A percentile compares a stretch with the other conserved stretches of the same genome.
Conservation (phyloP, 2,113 vertebrate species). For the Cyanocitta stelleri region DNA sequence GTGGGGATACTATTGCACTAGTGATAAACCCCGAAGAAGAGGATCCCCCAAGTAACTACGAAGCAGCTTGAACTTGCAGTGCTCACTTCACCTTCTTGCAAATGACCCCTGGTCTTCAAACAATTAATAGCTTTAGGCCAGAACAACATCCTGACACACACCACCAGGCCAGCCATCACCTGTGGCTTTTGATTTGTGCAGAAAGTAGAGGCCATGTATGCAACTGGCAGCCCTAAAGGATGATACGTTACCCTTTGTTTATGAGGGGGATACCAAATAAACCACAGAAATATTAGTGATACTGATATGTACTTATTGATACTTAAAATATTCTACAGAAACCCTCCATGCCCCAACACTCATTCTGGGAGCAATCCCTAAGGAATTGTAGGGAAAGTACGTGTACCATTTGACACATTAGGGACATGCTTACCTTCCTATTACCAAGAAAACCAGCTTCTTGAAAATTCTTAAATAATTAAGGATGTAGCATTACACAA, state of each 20-base stretch:
- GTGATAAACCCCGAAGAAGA: neutral
- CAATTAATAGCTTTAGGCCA: neutral
- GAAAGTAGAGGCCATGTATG: neutral
- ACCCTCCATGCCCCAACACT: neutral
- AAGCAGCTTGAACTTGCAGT: neutral
- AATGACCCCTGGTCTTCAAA: neutral
- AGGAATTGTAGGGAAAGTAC: neutral
- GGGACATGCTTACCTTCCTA: neutral
- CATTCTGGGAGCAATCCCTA: neutral
- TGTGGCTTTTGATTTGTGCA: neutral
- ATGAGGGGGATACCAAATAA: neutral
- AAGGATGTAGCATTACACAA: neutral
- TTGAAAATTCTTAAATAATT: neutral
- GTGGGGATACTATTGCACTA: neutral
- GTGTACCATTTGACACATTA: neutral
- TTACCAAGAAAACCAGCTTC: neutral
- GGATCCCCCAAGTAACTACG: neutral
- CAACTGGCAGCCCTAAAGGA: neutral
- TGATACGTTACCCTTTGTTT: neutral
- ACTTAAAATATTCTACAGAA: neutral
- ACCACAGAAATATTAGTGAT: neutral
- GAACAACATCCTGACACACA: neutral
- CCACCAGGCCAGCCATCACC: neutral
- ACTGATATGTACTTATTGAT: accelerated
- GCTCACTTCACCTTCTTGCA: neutral